Base-by-base conservation (phyloP, 2,888 invertebrate species). In the Campopleginae sp. region DNA sequence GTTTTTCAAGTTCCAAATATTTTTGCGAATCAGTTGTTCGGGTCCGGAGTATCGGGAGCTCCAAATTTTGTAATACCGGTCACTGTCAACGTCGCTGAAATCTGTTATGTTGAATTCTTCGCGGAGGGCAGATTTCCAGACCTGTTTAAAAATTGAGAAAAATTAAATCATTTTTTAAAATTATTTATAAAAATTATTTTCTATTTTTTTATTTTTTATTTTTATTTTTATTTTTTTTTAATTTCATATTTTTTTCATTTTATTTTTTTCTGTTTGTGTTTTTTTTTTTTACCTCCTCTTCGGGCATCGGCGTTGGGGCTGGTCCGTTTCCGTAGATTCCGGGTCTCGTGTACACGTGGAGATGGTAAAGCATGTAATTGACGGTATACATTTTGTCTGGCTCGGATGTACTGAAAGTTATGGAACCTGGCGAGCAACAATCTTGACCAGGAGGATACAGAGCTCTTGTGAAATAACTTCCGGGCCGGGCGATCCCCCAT, bases 331-430 rank as follows among this genome's bases (percentile, higher is more conserved):
- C 95, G 84, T 94, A 93, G 68, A 89, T 89, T 61, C 94, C 95
- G 58, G 89, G 78, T 3, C 38, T 65, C 23, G 88, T 86, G 88
- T 95, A 94, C 48, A 95, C 91, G 88, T 94, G 93, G 61, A 95
- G 87, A 75, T 94, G 93, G 88, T 95, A 95, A n/a, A 95, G 90
- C 74, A 95, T 91, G 91, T 95, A 95, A 89, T 95, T 92, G 81
- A 94, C 94, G 12, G 94, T 94, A 82, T 95, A 94, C 92, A 95
- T 94, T 92, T 94, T 95, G 86, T 95, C 94, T 6, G 94, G 91
- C 86, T 95, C 95, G 54, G 93, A 93, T 27, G 94, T 94, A 93
- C 94, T 94, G 88, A 95, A 95, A 38, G 95, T 94, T 10, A 95
- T 93, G 0, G 94, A 94, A 85, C 92, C 88, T 17, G 94, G 90